A percentile compares a stretch with the other conserved stretches of the same genome.
Evolutionary conservation across 2,797 vertebrate species (phyloP).

Genomic region (Lates japonicus): DNA sequence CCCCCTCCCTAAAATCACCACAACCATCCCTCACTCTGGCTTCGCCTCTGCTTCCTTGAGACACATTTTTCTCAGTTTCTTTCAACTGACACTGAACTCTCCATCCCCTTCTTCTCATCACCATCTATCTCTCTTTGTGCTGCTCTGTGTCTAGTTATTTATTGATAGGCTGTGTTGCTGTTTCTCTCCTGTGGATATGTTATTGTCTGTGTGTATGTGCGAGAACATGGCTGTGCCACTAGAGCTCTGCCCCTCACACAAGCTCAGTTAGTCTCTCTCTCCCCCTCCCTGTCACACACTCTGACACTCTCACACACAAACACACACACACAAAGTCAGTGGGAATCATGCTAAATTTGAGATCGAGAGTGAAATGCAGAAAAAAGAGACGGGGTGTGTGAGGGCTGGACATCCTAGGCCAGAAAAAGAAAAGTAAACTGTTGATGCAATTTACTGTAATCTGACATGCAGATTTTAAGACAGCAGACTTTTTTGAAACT

Average conservation of each 20-base stretch:
- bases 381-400: not conserved
- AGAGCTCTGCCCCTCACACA: constrained; percentile 64
- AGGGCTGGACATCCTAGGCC: not conserved
- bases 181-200: constrained; percentile 60
- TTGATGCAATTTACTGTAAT: constrained; percentile 25
- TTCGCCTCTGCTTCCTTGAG: constrained; percentile 18
- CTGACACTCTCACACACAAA: not conserved
- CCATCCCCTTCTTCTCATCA: constrained; percentile 37
- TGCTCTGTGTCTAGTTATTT: constrained; percentile 59
- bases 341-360: constrained; percentile 20
- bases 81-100: constrained; percentile 32
- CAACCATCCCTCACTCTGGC: constrained; percentile 31
- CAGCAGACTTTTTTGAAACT: not conserved
- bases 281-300: not conserved
- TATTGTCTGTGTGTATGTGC: constrained; percentile 30
- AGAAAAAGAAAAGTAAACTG: not conserved
- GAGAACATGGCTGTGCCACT: constrained; percentile 30
- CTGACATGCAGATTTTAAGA: not conserved
- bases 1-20: not conserved
- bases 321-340: constrained; percentile 10
- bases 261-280: constrained; percentile 64
- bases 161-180: constrained; percentile 61
- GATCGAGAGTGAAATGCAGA: constrained; percentile 18
- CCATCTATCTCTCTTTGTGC: constrained; percentile 48
- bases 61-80: constrained; percentile 27